Evolutionary conservation across 2,113 vertebrate species (phyloP).

Genomic region (Cynocephalus volans): DNA sequence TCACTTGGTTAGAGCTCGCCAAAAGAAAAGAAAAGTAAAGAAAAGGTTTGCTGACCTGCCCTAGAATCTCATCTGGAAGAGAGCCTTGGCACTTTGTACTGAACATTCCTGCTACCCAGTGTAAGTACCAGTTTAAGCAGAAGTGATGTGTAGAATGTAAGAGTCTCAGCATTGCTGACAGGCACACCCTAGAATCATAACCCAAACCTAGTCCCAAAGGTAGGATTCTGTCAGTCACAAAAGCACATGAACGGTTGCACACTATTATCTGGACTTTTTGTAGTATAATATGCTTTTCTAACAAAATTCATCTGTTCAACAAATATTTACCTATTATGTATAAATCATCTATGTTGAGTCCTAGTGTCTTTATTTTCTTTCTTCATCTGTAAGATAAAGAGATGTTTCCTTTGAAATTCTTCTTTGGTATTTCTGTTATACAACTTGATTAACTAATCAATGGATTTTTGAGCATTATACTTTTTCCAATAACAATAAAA

Average conservation of each 20-base stretch:
- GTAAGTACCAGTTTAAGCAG: neutral
- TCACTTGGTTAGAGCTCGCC: too few relatives aligned
- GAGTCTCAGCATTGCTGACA: neutral
- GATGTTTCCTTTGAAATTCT: constrained; percentile 39
- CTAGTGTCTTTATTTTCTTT: neutral
- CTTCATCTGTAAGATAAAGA: neutral
- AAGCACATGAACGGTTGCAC: neutral
- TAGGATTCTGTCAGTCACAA: neutral
- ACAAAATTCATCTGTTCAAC: neutral
- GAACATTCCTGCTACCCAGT: neutral
- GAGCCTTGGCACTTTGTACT: neutral
- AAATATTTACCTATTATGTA: neutral
- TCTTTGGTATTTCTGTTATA: neutral
- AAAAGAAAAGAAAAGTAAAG: too few relatives aligned
- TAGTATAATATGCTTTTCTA: neutral
- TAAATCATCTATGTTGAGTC: neutral
- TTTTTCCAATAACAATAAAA: neutral
- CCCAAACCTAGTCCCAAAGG: neutral
- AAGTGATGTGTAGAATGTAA: neutral
- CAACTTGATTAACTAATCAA: neutral
- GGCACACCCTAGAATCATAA: neutral
- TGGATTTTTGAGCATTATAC: neutral
- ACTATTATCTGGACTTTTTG: neutral
- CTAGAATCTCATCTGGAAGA: neutral
- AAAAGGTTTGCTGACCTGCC: neutral